Evolutionary conservation across 2,888 invertebrate species (phyloP), one percentile per base, ranked within the genome.

Genomic region (Panopea generosa): DNA sequence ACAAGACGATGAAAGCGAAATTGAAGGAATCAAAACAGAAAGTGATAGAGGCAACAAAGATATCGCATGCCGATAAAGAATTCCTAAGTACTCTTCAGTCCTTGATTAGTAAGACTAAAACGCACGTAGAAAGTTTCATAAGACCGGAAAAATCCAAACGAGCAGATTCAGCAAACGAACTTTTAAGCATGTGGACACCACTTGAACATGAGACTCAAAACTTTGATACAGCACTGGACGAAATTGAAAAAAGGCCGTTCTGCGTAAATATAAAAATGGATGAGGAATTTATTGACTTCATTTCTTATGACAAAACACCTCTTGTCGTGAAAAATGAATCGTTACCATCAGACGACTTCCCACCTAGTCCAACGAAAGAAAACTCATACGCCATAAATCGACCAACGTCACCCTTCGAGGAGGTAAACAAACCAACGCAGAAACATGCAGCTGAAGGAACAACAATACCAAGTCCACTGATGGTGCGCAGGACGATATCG

Each of bases 1-100:
- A 77, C 61, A 81, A 77, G 63, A 65, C 81, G 26, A 77, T 77
- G 77, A 81, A 77, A 53, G 22, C 63, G 3, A 74, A 77, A 47
- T 45, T 81, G 16, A 77, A 74, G 49, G 81, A 77, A 52, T 70
- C 77, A 18, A 81, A 81, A 45, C 81, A 81, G 49, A 71, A 72
- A 45, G 81, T 77, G 1, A 59, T 50, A 7, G 81, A 81, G 50
- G 55, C 74, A 2, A 81, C 81, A 2, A 81, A 81, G 55, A 81
- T 81, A 26, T 77, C 81, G 2, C 71, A 77, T 14, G 62, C 74
- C 0, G 81, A 81, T 16, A 55, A 53, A 11, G 77, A 74, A n/a
- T 61, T 68, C 20, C 47, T 81, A 2, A 59, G 53, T 2, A 81
- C 81, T 1, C 40, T 77, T 0, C 71, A 77, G 22, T 61, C 71